Evolutionary conservation across 2,797 vertebrate genomes (phyloP).

Genomic region (Notoglanidium macrostoma): DNA sequence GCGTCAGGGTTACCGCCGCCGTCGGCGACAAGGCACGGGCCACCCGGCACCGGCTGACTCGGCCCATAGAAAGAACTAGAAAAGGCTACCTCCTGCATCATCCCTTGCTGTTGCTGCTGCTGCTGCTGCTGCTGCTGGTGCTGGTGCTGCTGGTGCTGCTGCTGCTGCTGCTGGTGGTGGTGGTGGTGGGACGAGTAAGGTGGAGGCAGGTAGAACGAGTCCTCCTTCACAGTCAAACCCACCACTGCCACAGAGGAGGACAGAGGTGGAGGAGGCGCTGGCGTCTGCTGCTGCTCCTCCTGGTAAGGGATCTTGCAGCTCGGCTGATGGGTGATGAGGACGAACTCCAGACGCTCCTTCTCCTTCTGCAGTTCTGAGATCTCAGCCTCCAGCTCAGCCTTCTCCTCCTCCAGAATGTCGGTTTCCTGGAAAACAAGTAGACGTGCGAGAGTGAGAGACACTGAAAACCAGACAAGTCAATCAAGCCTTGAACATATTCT

Average conservation of each 20-base stretch:
- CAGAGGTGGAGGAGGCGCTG: constrained; percentile 64
- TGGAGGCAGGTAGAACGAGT: constrained; percentile 83
- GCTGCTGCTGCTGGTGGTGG: constrained; percentile 54
- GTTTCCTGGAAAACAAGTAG: constrained; percentile 81
- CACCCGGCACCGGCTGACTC: constrained; percentile 80
- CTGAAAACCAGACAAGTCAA: constrained; percentile 24
- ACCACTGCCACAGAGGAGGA: constrained; percentile 78
- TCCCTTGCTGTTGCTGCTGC: constrained; percentile 75
- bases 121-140: constrained; percentile 65
- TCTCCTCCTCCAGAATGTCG: constrained; percentile 92
- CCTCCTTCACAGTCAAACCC: constrained; percentile 85
- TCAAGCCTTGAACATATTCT: neutral
- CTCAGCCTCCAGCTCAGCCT: constrained; percentile 92
- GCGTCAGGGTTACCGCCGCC: constrained; percentile 66
- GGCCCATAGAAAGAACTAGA: constrained; percentile 93
- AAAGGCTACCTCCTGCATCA: constrained; percentile 91
- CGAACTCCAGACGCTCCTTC: constrained; percentile 94
- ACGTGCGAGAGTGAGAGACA: constrained; percentile 35
- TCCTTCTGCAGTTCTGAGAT: constrained; percentile 95
- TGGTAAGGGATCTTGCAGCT: constrained; percentile 91
- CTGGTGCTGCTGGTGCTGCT: constrained; percentile 67
- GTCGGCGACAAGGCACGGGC: constrained; percentile 81
- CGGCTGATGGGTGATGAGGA: constrained; percentile 91
- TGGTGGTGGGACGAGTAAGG: constrained; percentile 76
- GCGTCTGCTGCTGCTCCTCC: constrained; percentile 63